These are phyloP conservation scores for Netelia fuscicornis DNA, from an alignment of 2,888 invertebrate genomes.

Conservation along the genomic window DNA sequence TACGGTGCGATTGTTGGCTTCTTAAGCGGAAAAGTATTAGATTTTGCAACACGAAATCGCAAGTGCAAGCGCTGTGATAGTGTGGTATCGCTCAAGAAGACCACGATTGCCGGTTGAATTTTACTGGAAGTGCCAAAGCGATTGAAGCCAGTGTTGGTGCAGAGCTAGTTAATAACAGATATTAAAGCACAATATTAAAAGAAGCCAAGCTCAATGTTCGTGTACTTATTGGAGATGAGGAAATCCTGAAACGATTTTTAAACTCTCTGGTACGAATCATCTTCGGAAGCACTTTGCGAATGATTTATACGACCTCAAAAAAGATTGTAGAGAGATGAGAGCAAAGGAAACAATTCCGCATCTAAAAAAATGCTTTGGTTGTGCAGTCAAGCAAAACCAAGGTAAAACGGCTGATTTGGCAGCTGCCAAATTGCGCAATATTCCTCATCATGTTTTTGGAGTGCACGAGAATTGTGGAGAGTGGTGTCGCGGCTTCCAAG, in stretches of 20 bases:
- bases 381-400: slow-evolving; percentile 68
- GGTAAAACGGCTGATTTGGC: slow-evolving; percentile 58
- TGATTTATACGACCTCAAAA: slow-evolving; percentile 66
- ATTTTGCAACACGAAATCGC: slow-evolving; percentile 68
- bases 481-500: slow-evolving; percentile 64
- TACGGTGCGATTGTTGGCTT: slow-evolving; percentile 25
- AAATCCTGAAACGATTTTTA: slow-evolving; percentile 58
- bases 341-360: slow-evolving; percentile 64
- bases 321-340: slow-evolving; percentile 59
- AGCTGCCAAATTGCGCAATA: slow-evolving; percentile 56
- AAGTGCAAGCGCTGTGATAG: slow-evolving; percentile 69
- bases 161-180: slow-evolving; percentile 55
- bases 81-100: slow-evolving; percentile 57
- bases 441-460: slow-evolving; percentile 67
- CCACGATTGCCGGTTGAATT: slow-evolving; percentile 74
- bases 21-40: slow-evolving; percentile 67
- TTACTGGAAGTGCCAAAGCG: slow-evolving; percentile 68
- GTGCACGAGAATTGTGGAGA: slow-evolving; percentile 68
- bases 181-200: slow-evolving; percentile 68
- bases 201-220: slow-evolving; percentile 66
- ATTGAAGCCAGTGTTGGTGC: slow-evolving; percentile 73
- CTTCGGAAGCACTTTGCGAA: slow-evolving; percentile 67
- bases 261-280: slow-evolving; percentile 70
- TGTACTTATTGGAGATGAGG: slow-evolving; percentile 72
- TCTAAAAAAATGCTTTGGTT: slow-evolving; percentile 71